These are phyloP conservation scores for Aleiodes leptofemur DNA, from an alignment of 2,888 invertebrate genomes.

Conservation along the genomic window DNA sequence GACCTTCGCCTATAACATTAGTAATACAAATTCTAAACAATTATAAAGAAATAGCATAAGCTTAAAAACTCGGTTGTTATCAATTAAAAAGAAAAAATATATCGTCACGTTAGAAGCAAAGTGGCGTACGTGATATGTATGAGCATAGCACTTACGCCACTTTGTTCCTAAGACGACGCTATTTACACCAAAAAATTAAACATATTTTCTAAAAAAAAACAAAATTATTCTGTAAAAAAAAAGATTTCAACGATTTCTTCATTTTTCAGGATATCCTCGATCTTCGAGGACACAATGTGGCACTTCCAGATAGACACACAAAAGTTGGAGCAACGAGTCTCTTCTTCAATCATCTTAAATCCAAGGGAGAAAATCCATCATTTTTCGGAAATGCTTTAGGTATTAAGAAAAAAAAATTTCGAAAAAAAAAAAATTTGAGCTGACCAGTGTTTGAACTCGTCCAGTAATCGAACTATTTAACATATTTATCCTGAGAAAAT, in stretches of 20 bases:
- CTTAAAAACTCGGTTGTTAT: no score
- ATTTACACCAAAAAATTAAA: slow-evolving; percentile 18
- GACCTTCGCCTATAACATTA: no score
- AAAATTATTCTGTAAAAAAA: background rate
- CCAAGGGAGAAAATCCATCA: slow-evolving; percentile 66
- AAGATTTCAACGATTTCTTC: background rate
- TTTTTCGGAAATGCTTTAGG: slow-evolving; percentile 69
- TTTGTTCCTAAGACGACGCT: no score
- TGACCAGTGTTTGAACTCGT: no score
- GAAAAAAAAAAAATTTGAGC: no score
- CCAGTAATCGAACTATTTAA: background rate
- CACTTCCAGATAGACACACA: slow-evolving; percentile 62
- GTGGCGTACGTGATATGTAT: no score
- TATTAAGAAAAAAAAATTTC: slow-evolving; percentile 44
- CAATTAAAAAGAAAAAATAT: no score
- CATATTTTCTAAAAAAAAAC: background rate
- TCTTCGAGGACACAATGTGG: slow-evolving; percentile 66
- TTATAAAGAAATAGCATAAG: no score
- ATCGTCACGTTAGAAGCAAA: no score
- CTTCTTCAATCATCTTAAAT: slow-evolving; percentile 61
- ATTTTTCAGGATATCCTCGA: slow-evolving; percentile 62
- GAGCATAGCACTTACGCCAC: no score
- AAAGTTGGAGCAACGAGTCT: slow-evolving; percentile 60
- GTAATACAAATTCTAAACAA: no score
- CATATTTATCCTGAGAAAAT: no score